phyloP scores from a whole-genome alignment of 2,888 invertebrate species.

The Torymus auratus region DNA sequence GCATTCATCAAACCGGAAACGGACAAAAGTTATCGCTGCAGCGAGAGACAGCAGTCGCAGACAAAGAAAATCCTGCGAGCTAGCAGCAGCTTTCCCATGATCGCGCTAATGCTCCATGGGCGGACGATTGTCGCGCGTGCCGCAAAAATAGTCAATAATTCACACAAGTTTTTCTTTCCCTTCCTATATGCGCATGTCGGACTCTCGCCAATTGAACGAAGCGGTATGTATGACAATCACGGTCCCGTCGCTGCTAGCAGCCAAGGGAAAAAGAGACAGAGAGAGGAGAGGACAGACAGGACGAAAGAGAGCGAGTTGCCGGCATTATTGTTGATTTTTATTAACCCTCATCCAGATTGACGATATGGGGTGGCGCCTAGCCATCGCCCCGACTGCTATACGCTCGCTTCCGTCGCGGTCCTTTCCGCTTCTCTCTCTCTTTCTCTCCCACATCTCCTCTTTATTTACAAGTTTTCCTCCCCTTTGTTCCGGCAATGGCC shows the following conservation, averaged over 20 bases:
- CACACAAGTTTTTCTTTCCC: not conserved
- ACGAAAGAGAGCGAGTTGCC: not conserved
- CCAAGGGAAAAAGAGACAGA: not conserved
- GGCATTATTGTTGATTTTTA: constrained; percentile 63
- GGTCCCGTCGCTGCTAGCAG: not conserved
- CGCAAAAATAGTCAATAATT: constrained; percentile 36
- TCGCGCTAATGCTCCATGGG: not conserved
- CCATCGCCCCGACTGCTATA: not conserved
- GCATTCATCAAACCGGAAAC: constrained; percentile 25
- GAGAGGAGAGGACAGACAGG: not conserved
- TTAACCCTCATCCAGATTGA: constrained; percentile 62
- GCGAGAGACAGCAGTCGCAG: not conserved
- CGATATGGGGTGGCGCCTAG: constrained; percentile 55
- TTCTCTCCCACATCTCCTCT: constrained; percentile 59
- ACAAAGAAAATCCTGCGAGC: constrained; percentile 15
- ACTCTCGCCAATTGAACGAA: constrained; percentile 4
- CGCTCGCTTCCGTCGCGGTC: not conserved
- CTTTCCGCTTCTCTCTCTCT: constrained; percentile 12
- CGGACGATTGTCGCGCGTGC: constrained; percentile 40
- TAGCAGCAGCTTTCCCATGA: constrained; percentile 33
- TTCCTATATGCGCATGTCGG: not conserved
- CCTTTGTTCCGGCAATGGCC: constrained; percentile 62
- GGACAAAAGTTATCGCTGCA: not conserved
- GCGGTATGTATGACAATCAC: not conserved
- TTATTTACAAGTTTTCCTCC: constrained; percentile 70